A percentile compares a stretch with the other conserved stretches of the same genome.
Conservation (phyloP, 2,888 invertebrate species). For the Lithophane ornitopus region DNA sequence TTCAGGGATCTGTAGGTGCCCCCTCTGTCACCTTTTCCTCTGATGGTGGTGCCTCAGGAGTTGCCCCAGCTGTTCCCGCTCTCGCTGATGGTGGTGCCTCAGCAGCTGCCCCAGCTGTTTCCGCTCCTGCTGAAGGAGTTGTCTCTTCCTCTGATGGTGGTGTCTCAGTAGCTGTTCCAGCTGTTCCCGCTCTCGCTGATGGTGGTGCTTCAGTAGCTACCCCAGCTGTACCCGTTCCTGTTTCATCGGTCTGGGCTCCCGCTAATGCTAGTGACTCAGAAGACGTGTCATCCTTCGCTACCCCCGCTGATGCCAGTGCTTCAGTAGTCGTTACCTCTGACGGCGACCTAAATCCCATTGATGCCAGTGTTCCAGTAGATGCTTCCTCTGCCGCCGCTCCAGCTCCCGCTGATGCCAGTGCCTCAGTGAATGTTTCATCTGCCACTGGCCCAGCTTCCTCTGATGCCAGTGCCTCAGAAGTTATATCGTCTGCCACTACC, state of each 20-base stretch:
- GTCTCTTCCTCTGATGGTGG: too few species aligned
- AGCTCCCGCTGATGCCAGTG: background rate
- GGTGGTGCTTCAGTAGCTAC: background rate
- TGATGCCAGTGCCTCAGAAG: background rate
- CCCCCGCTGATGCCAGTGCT: background rate
- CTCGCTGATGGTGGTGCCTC: background rate
- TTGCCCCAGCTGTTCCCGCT: fast-evolving
- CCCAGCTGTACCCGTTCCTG: too few species aligned
- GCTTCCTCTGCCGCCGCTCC: fast-evolving
- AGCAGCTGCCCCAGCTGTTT: too few species aligned
- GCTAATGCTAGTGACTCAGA: too few species aligned
- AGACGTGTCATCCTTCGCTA: too few species aligned
- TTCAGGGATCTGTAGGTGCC: slow-evolving; percentile 4
- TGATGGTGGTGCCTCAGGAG: background rate
- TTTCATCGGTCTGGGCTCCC: fast-evolving
- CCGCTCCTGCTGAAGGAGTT: too few species aligned
- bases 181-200: background rate
- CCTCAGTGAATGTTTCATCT: fast-evolving
- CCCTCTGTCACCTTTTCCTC: background rate
- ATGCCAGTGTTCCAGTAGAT: background rate
- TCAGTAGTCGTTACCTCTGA: fast-evolving
- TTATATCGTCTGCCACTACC: background rate
- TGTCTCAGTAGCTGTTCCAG: background rate
- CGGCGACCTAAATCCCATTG: fast-evolving
- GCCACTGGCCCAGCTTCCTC: background rate